Evolutionary conservation across 2,797 vertebrate genomes (phyloP), one percentile per base, ranked within the genome.

Genomic region (Scolopax rusticola): DNA sequence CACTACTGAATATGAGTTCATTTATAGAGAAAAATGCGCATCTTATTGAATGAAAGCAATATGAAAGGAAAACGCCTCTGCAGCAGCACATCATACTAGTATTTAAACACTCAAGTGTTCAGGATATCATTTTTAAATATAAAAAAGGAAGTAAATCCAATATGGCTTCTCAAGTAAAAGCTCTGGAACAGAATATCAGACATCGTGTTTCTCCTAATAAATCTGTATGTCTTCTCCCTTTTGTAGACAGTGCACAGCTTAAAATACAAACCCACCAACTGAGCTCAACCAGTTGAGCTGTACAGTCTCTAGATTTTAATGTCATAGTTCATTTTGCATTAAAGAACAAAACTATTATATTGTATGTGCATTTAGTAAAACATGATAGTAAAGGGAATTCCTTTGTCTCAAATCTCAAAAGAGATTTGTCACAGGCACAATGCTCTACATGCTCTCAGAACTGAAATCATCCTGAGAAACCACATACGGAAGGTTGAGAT

Each of bases 1-100:
- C 92, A 74, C 86, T 92, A 61, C 80, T 94, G 94, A 96, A 95
- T 94, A 91, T 28, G 54, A 94, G 95, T 96, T 95, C 95, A 96
- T 96, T 95, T 97, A 68, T n/a, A 90, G 4, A 85, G 95, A 68
- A 94, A 95, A 96, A 94, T 95, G 94, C 41, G 61, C 90, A 97
- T 95, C 90, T 94, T 94, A 94, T 93, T 95, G 88, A 96, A 93
- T 94, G 84, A 91, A 95, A 95, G 88, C 91, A 85, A 53, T 87
- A 90, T 83, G 91, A 96, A 96, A 95, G 84, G 71, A 90, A 87
- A 96, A 90, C 2, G 7, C 69, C 85, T 90, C 94, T 84, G 93
- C 95, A 96, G 92, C 27, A 54, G 91, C 74, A 90, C 70, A 90
- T 57, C 81, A 84, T 14, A 67, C 48, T 15, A 64, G 75, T 57